Percentiles rank a stretch among this genome's conserved stretches.
Evolutionary conservation across 2,113 vertebrate genomes (phyloP).

Genomic region (Coregonus clupeaformis): DNA sequence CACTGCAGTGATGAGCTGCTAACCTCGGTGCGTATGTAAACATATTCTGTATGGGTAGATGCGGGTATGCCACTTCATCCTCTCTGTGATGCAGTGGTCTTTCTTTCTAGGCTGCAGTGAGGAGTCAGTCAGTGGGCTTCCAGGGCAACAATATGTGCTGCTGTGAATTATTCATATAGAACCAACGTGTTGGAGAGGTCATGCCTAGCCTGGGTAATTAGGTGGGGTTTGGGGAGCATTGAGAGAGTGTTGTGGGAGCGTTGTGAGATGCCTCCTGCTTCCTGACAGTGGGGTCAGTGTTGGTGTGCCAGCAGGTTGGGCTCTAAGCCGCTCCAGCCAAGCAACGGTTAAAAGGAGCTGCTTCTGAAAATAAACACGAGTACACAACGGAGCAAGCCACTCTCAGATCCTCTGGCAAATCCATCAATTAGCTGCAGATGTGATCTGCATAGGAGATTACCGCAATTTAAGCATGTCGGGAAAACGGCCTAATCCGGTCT

Average conservation of each 20-base stretch:
- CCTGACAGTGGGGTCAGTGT: conserved; percentile 51
- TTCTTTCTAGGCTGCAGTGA: conserved; percentile 15
- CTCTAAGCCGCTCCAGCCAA: conserved; percentile 6
- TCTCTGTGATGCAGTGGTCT: background rate
- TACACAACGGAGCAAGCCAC: conserved; percentile 56
- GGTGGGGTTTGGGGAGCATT: conserved; percentile 39
- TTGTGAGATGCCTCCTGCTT: conserved; percentile 42
- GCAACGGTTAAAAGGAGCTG: conserved; percentile 28
- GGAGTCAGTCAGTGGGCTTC: conserved; percentile 32
- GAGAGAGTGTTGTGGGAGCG: conserved; percentile 44
- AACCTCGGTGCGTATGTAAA: conserved; percentile 29
- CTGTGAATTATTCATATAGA: conserved; percentile 70
- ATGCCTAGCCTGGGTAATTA: conserved; percentile 62
- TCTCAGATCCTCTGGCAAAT: conserved; percentile 74
- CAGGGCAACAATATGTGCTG: conserved; percentile 53
- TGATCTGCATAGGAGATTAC: conserved; percentile 77
- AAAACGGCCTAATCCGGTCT: conserved; percentile 70
- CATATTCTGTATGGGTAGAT: conserved; percentile 38
- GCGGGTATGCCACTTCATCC: background rate
- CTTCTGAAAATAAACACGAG: conserved; percentile 67
- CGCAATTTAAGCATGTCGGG: conserved; percentile 68
- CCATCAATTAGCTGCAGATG: conserved; percentile 79
- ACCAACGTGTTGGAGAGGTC: conserved; percentile 34
- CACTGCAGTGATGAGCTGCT: conserved; percentile 43
- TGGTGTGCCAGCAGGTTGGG: conserved; percentile 40